phyloP scores from a whole-genome alignment of 2,888 invertebrate genomes.

The Conchocele bisecta region DNA sequence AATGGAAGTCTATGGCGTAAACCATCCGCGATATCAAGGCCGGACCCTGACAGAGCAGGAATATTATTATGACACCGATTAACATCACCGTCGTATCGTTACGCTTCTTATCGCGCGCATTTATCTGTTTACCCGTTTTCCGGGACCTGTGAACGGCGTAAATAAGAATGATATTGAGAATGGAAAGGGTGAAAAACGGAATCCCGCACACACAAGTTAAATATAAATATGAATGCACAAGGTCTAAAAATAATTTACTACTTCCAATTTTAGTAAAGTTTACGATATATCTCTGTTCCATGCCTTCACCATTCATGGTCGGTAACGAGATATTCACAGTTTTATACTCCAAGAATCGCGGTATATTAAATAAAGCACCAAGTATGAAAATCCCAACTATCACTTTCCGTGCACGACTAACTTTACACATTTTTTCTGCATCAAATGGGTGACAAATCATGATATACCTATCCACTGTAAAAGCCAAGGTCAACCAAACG shows the following conservation, averaged over 20 bases:
- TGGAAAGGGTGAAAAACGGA: conserved; percentile 80
- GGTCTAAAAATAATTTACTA: conserved; percentile 70
- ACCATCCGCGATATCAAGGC: conserved; percentile 81
- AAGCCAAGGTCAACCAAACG: conserved; percentile 81
- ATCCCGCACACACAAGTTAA: conserved; percentile 80
- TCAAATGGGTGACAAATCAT: conserved; percentile 83
- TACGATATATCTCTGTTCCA: conserved; percentile 46
- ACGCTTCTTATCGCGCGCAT: conserved; percentile 78
- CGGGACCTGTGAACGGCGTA: conserved; percentile 79
- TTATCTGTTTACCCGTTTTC: conserved; percentile 76
- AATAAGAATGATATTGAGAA: conserved; percentile 81
- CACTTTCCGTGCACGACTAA: conserved; percentile 75
- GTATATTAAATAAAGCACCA: conserved; percentile 79
- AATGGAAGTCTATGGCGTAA: conserved; percentile 75
- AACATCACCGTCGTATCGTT: conserved; percentile 83
- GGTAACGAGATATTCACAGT: conserved; percentile 56
- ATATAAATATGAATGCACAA: conserved; percentile 81
- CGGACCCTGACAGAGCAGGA: conserved; percentile 82
- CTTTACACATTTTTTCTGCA: conserved; percentile 79
- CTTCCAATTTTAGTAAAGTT: conserved; percentile 74
- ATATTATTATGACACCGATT: conserved; percentile 82
- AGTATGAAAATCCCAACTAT: conserved; percentile 70
- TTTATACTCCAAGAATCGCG: conserved; percentile 80
- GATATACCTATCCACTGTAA: conserved; percentile 82
- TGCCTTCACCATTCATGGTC: conserved; percentile 13